Base-by-base conservation (phyloP, 2,797 vertebrate species). In the Pampus argenteus region DNA sequence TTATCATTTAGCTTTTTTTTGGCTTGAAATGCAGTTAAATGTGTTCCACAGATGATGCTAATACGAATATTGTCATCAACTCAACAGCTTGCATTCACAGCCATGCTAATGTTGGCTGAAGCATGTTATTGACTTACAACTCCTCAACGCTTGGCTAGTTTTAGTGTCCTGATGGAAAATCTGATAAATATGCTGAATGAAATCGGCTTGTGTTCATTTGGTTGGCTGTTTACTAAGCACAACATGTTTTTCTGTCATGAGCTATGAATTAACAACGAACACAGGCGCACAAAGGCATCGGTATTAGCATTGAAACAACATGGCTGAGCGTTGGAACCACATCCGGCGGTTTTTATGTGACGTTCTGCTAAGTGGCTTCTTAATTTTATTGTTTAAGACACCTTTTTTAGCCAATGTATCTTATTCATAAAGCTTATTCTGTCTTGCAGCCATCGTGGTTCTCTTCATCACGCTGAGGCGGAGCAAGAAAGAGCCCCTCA, bases 401-500 rank as follows among this genome's bases (percentile, higher is more conserved):
- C 34, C 23, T 80, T 74, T 65, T 47, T 20, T 20, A 51, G n/a
- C n/a, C 54, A 18, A 18, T 44, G 17, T 18, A 7, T 44, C 22
- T 29, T 6, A 44, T 44, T 44, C 17, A 44, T 6, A 18, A 18
- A 17, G 6, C 15, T 11, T 71, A 2, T 44, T 45, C 1, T 85
- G 29, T 82, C 36, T 68, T 69, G 26, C 92, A 99, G 98, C 95
- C 8, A 99, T 99, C 20, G 97, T 99, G 56, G 96, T 99, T 55
- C 95, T 99, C 59, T 99, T 99, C 87, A 93, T 99, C 86, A 99
- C 98, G 0, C 86, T 99, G 86, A 93, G 96, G 74, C 94, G 95
- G 36, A 96, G 96, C 88, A 99, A 98, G 84, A 99, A 99, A 66
- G 98, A 99, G 80, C 97, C 98, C 0, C 92, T 99, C 45, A 97